Conservation (phyloP, 2,888 invertebrate genomes). For the Uloborus plumipes region DNA sequence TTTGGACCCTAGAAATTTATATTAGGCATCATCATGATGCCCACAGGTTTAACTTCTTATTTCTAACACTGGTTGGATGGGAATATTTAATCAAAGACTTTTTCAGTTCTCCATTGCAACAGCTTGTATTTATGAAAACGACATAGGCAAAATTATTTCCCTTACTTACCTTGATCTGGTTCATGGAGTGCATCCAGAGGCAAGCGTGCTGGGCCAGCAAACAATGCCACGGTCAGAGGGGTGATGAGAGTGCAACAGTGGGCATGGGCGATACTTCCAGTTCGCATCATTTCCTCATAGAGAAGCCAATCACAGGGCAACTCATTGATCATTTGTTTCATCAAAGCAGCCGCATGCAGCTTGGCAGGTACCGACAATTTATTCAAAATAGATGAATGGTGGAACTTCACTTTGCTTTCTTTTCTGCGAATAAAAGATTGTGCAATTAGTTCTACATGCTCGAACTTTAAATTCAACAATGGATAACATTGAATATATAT, state of each 20-base stretch:
- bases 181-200: constrained; percentile 72
- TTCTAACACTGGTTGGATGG: too few species aligned
- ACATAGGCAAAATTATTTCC: neutral
- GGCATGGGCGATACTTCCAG: constrained; percentile 79
- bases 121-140: neutral
- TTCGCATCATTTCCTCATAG: constrained; percentile 86
- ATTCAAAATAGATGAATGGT: constrained; percentile 77
- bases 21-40: too few species aligned
- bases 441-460: neutral
- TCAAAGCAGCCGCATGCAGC: constrained; percentile 69
- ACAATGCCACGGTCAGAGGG: constrained; percentile 83
- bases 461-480: neutral
- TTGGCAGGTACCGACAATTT: constrained; percentile 69
- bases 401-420: constrained; percentile 77
- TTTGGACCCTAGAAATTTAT: too few species aligned
- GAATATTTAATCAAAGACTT: neutral
- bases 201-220: constrained; percentile 80
- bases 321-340: constrained; percentile 72
- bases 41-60: too few species aligned
- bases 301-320: constrained; percentile 87
- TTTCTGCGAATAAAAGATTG: constrained; percentile 73
- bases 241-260: constrained; percentile 86
- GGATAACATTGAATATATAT: neutral
- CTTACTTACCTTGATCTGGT: constrained; percentile 67
- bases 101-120: too few species aligned